These are phyloP conservation scores for Drosophila sp. DNA, from an alignment of 1,140 invertebrate genomes.

Conservation along the genomic window DNA sequence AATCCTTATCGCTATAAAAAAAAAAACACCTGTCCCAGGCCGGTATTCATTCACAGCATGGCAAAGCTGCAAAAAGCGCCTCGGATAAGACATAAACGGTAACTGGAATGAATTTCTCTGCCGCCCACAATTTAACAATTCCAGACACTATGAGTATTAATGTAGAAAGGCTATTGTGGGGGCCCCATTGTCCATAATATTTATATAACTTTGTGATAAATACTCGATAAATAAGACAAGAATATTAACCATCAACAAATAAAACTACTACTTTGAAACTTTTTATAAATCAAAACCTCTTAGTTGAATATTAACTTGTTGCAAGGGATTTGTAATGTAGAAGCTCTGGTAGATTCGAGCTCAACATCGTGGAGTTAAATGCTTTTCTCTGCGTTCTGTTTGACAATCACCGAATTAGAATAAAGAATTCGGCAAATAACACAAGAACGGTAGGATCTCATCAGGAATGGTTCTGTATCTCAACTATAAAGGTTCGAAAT, in stretches of 20 bases:
- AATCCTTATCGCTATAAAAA: not conserved
- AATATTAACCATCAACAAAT: not conserved
- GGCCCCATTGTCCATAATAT: no score
- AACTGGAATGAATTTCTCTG: constrained; percentile 50
- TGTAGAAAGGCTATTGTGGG: constrained; percentile 3
- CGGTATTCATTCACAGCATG: constrained; percentile 28
- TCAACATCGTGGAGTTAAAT: constrained; percentile 42
- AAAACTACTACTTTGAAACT: not conserved
- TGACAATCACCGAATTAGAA: constrained; percentile 62
- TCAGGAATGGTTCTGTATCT: no score
- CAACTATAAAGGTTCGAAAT: no score
- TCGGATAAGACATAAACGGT: constrained; percentile 6
- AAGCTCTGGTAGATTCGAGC: constrained; percentile 24
- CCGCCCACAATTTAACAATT: constrained; percentile 73
- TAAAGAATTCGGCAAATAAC: constrained; percentile 53
- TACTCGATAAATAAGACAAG: constrained; percentile 32
- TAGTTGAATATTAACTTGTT: constrained; percentile 6
- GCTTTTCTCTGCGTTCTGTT: constrained; percentile 62
- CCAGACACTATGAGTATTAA: constrained; percentile 49
- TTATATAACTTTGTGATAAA: no score
- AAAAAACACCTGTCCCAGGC: constrained; percentile 32
- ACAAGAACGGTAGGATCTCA: constrained; percentile 44
- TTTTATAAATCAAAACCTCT: no score
- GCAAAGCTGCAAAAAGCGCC: constrained; percentile 13
- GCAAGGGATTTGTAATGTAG: constrained; percentile 17